Conservation (phyloP, 1,140 invertebrate species). For the Bradynema listronoti region DNA sequence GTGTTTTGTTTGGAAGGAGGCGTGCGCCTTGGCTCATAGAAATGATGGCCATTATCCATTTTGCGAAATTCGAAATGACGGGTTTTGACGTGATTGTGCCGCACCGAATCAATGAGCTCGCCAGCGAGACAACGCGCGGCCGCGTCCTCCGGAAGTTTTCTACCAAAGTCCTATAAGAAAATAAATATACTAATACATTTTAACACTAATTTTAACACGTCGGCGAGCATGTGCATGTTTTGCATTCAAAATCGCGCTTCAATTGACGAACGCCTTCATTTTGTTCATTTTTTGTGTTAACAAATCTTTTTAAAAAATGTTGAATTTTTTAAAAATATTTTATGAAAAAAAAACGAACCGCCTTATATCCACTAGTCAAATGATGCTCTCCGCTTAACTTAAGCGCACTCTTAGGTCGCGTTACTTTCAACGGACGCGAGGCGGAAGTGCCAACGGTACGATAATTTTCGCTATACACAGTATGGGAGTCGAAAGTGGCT, state of each 20-base stretch:
- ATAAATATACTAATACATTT: constrained; percentile 4
- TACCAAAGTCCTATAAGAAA: constrained; percentile 26
- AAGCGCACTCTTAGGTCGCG: constrained; percentile 30
- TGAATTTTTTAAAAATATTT: neutral
- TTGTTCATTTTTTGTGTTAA: too few relatives aligned
- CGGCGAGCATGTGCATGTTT: too few relatives aligned
- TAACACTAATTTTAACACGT: neutral
- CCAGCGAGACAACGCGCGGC: constrained; percentile 20
- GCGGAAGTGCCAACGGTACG: neutral
- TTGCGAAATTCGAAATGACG: constrained; percentile 27
- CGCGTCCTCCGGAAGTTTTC: too few relatives aligned
- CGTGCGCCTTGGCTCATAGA: constrained; percentile 24
- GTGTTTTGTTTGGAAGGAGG: too few relatives aligned
- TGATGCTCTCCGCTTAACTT: constrained; percentile 17
- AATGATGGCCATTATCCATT: constrained; percentile 26
- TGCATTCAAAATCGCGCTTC: too few relatives aligned
- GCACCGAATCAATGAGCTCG: constrained; percentile 24
- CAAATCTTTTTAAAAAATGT: too few relatives aligned
- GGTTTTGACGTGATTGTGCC: constrained; percentile 17
- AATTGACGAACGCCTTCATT: too few relatives aligned
- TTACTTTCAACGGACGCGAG: constrained; percentile 20
- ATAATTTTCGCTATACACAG: constrained; percentile 27
- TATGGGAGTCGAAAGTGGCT: constrained; percentile 29
- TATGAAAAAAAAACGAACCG: constrained; percentile 7
- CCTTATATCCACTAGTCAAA: constrained; percentile 25